Base-by-base conservation (phyloP, 92 coral and sea anemone genomes). In the Nematostella vectensis region DNA sequence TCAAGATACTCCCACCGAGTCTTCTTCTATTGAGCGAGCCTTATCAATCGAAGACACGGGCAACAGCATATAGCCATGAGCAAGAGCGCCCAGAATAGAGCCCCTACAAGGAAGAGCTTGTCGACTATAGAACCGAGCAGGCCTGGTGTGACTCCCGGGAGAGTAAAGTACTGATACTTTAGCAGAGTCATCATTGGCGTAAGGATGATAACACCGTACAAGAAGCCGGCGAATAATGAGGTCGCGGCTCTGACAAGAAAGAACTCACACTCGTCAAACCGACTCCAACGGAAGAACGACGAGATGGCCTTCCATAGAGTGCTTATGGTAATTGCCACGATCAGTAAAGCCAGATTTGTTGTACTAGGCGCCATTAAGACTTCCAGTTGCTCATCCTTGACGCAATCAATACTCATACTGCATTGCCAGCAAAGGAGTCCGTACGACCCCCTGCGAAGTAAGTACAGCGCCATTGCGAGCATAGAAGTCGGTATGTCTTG, bases 271-370 rank as follows among this genome's bases (percentile, higher is more conserved):
- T 87, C 76, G 9, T 87, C 87, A 15, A 72, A 70, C 0, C 99
- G 84, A 29, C 88, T 80, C 94, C 95, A 87, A 39, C 99, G 88
- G 57, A 87, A 93, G 48, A 93, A 93, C 3, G 83, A 85, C 11
- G 96, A 85, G 38, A 85, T 76, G 1, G 95, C 89, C 44, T 89
- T 89, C 97, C 97, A 89, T 39, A 87, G 55, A 1, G 97, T 87
- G 10, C 87, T 78, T 23, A 89, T 23, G 13, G 67, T 71, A 16
- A 89, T 74, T 1, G 95, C 97, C 37, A 81, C 16, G 6, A 86
- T 59, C 3, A 85, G 82, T 18, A 89, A 51, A n/a, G 81, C 60
- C 57, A 89, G 58, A 25, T 52, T 59, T n/a, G 57, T 38, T 0
- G 81, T 54, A n/a, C 91, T 81, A 1, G 76, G 77, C 6, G 75